phyloP scores from a whole-genome alignment of 2,888 invertebrate genomes.

The Dryococelus australis region DNA sequence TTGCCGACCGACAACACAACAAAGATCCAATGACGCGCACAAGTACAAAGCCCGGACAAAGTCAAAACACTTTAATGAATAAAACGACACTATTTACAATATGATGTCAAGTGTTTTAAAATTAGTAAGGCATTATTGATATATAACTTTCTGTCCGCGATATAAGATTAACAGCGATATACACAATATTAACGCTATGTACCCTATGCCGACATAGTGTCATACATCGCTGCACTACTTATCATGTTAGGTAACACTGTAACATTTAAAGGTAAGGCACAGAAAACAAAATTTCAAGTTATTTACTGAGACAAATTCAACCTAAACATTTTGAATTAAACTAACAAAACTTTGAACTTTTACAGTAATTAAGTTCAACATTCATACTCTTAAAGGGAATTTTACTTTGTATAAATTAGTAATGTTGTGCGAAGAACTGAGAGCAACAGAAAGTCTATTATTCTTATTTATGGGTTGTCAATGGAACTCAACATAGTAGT shows the following conservation, averaged over 20 bases:
- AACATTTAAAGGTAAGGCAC: background rate
- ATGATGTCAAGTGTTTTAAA: background rate
- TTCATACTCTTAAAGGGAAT: too few relatives aligned
- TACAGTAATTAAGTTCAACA: too few relatives aligned
- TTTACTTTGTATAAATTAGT: too few relatives aligned
- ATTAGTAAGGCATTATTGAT: constrained; percentile 30
- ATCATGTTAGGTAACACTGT: background rate
- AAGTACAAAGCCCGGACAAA: background rate
- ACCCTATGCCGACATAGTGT: background rate
- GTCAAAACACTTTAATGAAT: background rate
- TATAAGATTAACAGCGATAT: constrained; percentile 31
- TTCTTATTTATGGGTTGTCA: too few relatives aligned
- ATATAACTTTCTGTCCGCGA: background rate
- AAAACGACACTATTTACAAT: background rate
- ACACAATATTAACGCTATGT: background rate
- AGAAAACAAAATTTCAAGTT: too few relatives aligned
- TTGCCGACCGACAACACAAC: background rate
- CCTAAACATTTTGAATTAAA: too few relatives aligned
- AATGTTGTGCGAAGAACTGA: too few relatives aligned
- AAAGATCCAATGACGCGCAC: background rate
- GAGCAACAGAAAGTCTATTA: too few relatives aligned
- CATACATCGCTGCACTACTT: background rate
- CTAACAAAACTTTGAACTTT: too few relatives aligned
- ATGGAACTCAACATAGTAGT: too few relatives aligned
- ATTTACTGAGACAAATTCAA: too few relatives aligned